Base-by-base conservation (phyloP, 2,113 vertebrate species). In the Psittacara wagleri region DNA sequence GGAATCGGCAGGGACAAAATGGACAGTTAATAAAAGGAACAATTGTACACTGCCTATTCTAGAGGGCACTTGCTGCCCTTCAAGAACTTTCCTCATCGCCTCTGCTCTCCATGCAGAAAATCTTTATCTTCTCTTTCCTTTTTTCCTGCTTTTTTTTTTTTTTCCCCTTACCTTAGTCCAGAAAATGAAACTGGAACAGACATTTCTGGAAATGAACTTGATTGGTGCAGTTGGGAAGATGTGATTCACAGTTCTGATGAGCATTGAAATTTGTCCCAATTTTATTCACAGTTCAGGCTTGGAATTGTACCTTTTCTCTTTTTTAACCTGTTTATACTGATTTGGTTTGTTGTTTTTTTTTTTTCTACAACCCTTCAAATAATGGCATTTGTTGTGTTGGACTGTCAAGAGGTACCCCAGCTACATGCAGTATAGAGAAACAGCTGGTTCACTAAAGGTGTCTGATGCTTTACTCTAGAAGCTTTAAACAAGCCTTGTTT, bases 101-200 rank as follows among this genome's bases (percentile, higher is more conserved):
- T 93, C 89, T 88, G 82, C 90, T 95, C 82, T 93, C 90, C 76
- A 90, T 82, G 92, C 84, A 88, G 86, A 61, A 86, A 94, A 94
- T 90, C 83, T 94, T 90, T 92, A 83, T 94, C 63, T 88, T 96
- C 93, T 84, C 31, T 88, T 88, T 87, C 88, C 81, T 66, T 62
- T 68, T n/a, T 5, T 17, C 25, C 31, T 10, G 25, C 17, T 6
- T 3, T 5, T 49, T 61, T 11, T 11, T 11, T 11, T 33, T n/a
- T 19, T 11, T 5, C 3, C 17, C 18, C 3, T 68, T 63, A 33
- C 70, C 94, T 91, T 95, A 95, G 95, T 96, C 95, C 95, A 94
- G 96, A 97, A 98, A 98, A 97, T 96, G 96, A 98, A 98, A 98
- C 96, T 94, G 94, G 95, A 97, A 94, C 85, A 97, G 92, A 92